These are phyloP conservation scores for Bombus pascuorum DNA, from an alignment of 1,140 invertebrate species.

Conservation along the genomic window DNA sequence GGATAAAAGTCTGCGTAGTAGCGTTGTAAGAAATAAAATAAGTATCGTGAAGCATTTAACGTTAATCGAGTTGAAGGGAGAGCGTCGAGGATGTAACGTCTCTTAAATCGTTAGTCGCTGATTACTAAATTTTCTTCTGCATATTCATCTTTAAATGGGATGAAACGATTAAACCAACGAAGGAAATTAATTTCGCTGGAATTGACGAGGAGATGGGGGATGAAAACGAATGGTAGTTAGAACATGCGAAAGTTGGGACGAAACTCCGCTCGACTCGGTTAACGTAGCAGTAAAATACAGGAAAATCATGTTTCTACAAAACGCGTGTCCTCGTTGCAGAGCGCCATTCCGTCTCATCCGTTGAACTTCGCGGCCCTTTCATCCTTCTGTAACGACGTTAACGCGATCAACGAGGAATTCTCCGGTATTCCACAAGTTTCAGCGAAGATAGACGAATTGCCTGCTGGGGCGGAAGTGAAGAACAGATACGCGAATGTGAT, in stretches of 20 bases:
- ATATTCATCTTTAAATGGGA: too few species aligned
- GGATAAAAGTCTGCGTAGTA: background rate
- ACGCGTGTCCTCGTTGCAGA: conserved; percentile 80
- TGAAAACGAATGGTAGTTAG: too few species aligned
- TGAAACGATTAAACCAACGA: background rate
- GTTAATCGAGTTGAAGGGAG: background rate
- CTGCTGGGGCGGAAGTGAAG: conserved; percentile 92
- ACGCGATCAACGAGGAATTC: conserved; percentile 90
- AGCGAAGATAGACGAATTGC: conserved; percentile 91
- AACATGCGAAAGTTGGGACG: background rate
- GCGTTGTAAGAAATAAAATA: background rate
- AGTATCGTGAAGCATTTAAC: background rate
- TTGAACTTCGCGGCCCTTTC: conserved; percentile 89
- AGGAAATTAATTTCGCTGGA: background rate
- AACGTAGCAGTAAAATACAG: background rate
- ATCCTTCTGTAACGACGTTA: conserved; percentile 88
- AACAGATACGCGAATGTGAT: conserved; percentile 97
- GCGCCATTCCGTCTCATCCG: conserved; percentile 86
- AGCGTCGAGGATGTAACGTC: background rate
- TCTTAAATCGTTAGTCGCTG: too few species aligned
- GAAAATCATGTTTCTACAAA: conserved; percentile 11
- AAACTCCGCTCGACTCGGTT: background rate
- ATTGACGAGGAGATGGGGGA: background rate
- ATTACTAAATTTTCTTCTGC: background rate
- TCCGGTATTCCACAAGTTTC: conserved; percentile 89